Base-by-base conservation (phyloP, 2,113 vertebrate genomes). In the Eubucco bourcierii region DNA sequence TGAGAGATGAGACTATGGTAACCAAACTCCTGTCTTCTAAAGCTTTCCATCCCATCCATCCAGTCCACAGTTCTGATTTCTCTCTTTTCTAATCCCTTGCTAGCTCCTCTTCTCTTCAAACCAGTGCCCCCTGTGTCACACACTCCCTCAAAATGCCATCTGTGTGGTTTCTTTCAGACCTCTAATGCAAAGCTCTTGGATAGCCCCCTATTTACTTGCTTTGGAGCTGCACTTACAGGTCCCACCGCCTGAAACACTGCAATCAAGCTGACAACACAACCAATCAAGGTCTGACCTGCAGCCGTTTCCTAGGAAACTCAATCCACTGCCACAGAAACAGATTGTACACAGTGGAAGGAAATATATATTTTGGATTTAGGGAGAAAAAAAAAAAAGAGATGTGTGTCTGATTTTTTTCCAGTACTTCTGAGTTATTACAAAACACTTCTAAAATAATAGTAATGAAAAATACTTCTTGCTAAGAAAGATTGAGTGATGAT, bases 191-290 rank as follows among this genome's bases (percentile, higher is more conserved):
- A 93, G 91, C 96, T 92, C 79, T 93, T 86, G 88, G 88, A 58
- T 93, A 91, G 73, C 77, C 89, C 66, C 83, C 74, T 95, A 68
- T 94, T 95, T 95, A 93, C 91, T 96, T 89, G 94, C 93, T 92
- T 93, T 1, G 0, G 88, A 90, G 80, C 83, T 82, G 90, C 93
- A 92, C 94, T 95, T 94, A 94, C 89, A 92, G 93, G 91, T 95
- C 95, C 84, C 92, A 88, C 86, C 4, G 56, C 79, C 88, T 95
- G 95, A 96, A 94, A 95, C 95, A 91, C 96, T 94, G 95, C 96
- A 97, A 97, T 97, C 96, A 96, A 96, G 93, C 88, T 94, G 93
- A 94, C 91, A 95, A 95, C 95, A 95, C 84, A 96, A 95, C 96
- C 96, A 96, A 96, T 97, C 96, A 95, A 95, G 92, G 95, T 85